Conservation (phyloP, 2,113 vertebrate genomes). For the Gallinago jamesoni region DNA sequence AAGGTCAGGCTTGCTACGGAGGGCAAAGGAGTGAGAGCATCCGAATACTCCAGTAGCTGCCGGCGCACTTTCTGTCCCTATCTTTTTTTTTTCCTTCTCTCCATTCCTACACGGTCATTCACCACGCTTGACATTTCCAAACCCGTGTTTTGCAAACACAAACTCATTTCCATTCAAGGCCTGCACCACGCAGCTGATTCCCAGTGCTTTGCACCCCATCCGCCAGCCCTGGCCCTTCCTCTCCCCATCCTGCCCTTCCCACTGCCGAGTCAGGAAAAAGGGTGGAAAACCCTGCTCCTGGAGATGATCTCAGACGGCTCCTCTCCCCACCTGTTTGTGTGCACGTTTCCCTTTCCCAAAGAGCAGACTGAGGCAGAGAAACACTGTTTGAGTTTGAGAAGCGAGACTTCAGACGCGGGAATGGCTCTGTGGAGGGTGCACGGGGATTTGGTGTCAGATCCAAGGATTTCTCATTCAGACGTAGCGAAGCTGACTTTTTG, state of each 20-base stretch:
- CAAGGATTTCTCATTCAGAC: not conserved
- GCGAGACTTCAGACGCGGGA: not conserved
- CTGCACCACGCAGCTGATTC: not conserved
- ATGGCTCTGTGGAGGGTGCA: not conserved
- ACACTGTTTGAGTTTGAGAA: not conserved
- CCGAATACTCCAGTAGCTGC: not conserved
- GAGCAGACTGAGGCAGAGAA: not conserved
- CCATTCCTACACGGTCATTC: not conserved
- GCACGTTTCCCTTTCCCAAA: not conserved
- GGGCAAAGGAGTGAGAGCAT: not conserved
- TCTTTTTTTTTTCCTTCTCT: too few relatives aligned
- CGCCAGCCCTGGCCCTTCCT: accelerated
- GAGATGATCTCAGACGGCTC: not conserved
- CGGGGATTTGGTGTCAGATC: not conserved
- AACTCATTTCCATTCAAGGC: not conserved
- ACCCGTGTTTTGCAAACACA: not conserved
- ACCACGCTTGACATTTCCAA: not conserved
- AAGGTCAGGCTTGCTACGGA: not conserved
- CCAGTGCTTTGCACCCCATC: not conserved
- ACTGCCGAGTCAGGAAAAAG: not conserved
- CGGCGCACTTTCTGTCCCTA: not conserved
- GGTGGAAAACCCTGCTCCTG: not conserved
- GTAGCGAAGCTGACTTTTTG: not conserved
- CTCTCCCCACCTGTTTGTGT: not conserved
- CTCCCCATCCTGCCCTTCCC: not conserved